A percentile compares a stretch with the other conserved stretches of the same genome.
These are phyloP conservation scores for Planiliza haematocheilus DNA, from an alignment of 2,113 vertebrate genomes.

Conservation along the genomic window DNA sequence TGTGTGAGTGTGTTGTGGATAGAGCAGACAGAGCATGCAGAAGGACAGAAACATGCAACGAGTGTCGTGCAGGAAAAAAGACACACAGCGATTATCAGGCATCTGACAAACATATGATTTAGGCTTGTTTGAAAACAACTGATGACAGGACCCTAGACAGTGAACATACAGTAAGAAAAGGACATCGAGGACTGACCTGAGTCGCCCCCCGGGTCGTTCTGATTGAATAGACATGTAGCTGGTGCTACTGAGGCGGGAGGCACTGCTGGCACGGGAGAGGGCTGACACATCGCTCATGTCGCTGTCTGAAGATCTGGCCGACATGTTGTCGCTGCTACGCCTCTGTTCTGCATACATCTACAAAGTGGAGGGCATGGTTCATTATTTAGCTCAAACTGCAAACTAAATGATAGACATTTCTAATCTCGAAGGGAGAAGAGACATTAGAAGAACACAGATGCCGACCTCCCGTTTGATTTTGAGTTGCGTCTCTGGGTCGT, in stretches of 20 bases:
- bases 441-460: not conserved
- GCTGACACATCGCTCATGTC: conserved; percentile 96
- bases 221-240: conserved; percentile 99
- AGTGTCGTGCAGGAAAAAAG: conserved; percentile 59
- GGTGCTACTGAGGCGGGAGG: conserved; percentile 98
- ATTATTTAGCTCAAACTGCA: not conserved
- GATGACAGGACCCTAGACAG: not conserved
- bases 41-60: conserved; percentile 51
- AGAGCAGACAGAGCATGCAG: conserved; percentile 40
- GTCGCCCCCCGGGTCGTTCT: conserved; percentile 91
- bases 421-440: too few species aligned
- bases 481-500: conserved; percentile 91
- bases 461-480: conserved; percentile 85
- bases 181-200: conserved; percentile 86
- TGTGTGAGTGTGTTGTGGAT: not conserved
- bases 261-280: conserved; percentile 97
- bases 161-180: too few species aligned
- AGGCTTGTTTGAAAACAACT: fast-evolving
- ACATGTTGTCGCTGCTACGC: conserved; percentile 96
- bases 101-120: not conserved
- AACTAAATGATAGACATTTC: not conserved
- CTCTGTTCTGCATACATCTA: conserved; percentile 92
- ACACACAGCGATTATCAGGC: conserved; percentile 62
- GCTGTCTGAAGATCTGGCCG: conserved; percentile 96
- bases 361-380: not conserved